phyloP scores from a whole-genome alignment of 1,140 invertebrate genomes.

The Drosophila nannoptera region DNA sequence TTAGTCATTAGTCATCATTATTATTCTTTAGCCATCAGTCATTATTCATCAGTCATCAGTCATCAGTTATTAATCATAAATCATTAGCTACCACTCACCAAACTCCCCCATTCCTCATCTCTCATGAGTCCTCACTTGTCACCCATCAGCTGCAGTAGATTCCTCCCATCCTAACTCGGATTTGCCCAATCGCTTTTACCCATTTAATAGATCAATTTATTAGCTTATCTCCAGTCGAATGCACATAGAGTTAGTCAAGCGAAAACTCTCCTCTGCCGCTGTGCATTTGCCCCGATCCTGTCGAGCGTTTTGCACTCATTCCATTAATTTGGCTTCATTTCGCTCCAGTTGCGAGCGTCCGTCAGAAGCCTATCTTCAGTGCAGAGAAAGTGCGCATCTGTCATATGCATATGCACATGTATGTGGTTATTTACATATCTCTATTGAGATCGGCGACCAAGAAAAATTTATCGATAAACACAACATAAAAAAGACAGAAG shows the following conservation, averaged over 20 bases:
- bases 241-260: no score
- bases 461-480: conserved; percentile 17
- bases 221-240: background rate
- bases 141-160: background rate
- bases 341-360: background rate
- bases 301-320: background rate
- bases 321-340: background rate
- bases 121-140: background rate
- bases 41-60: background rate
- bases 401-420: background rate
- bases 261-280: no score
- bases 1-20: background rate
- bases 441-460: background rate
- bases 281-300: no score
- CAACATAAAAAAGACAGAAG: background rate
- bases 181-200: no score
- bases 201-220: background rate
- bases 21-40: background rate
- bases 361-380: background rate
- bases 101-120: background rate
- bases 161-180: no score
- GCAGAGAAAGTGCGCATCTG: background rate
- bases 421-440: background rate
- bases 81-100: background rate
- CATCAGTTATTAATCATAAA: background rate